Evolutionary conservation across 2,888 invertebrate genomes (phyloP), one percentile per base, ranked within the genome.

Genomic region (Polymixis flavicincta): DNA sequence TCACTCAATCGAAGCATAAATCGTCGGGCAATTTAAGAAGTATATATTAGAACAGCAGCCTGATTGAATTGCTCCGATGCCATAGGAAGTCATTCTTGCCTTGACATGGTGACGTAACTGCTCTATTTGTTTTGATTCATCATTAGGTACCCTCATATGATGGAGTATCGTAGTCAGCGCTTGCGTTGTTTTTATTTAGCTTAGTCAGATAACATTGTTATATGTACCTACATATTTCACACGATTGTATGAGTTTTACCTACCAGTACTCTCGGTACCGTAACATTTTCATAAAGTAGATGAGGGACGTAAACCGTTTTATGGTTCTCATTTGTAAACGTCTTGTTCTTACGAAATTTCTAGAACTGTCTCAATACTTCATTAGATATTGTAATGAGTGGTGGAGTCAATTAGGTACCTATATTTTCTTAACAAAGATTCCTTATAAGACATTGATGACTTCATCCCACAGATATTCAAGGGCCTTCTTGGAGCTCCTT

Each of bases 21-120:
- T 94, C 92, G 92, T 91, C 91, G 87, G 91, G 90, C 92, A 94
- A 95, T 96, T 94, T 93, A 93, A 92, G 91, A 92, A 92, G 86
- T 90, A 92, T 90, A 92, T 90, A 89, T 89, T 89, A 90, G 76
- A 89, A 87, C 79, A 89, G 85, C 87, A 89, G 92, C 89, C 90
- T 92, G 93, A 93, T 94, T 94, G 90, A 94, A 94, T 95, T 94
- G 93, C 90, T 90, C 85, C 83, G 95, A 95, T 94, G 92, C 94
- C 95, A 90, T 95, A 95, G 91, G 92, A 95, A 93, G 93, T 90
- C 90, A 89, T 88, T 87, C 82, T 92, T 88, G 92, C 92, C 94
- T 95, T 95, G 93, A 93, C 92, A 93, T 88, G 84, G 89, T 92
- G 91, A 87, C 89, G 90, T 86, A 85, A 71, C 83, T 84, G 83